Evolutionary conservation across 1,140 invertebrate genomes (phyloP).

Genomic region (Ectropis grisescens): DNA sequence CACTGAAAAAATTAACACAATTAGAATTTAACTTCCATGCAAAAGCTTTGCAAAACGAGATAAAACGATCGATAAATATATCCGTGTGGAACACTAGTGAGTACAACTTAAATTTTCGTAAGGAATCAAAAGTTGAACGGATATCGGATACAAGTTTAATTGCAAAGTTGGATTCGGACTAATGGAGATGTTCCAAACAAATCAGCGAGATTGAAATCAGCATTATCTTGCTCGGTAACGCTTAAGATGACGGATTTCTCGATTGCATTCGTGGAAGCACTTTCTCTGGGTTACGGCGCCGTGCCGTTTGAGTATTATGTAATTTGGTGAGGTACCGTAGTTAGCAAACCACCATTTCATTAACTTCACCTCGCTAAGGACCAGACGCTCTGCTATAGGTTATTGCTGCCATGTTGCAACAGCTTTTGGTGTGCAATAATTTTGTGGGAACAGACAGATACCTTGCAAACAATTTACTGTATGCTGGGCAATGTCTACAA

Average conservation of each 20-base stretch:
- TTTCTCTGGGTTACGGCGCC: slow-evolving; percentile 24
- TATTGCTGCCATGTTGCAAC: not conserved
- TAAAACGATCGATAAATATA: too few species aligned
- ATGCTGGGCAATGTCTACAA: too few species aligned
- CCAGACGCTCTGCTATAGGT: slow-evolving; percentile 4
- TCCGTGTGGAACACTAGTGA: too few species aligned
- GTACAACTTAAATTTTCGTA: too few species aligned
- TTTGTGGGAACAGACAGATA: too few species aligned
- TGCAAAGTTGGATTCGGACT: slow-evolving; percentile 3
- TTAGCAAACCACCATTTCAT: slow-evolving; percentile 16
- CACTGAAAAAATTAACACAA: too few species aligned
- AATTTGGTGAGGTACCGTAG: slow-evolving; percentile 11
- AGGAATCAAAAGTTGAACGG: too few species aligned
- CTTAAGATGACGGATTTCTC: slow-evolving; percentile 33
- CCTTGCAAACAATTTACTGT: too few species aligned
- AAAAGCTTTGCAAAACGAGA: too few species aligned
- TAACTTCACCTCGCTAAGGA: slow-evolving; percentile 13
- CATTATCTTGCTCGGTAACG: slow-evolving; percentile 11
- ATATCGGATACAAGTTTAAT: too few species aligned
- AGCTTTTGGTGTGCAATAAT: too few species aligned
- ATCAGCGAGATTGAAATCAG: slow-evolving; percentile 27
- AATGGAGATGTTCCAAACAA: slow-evolving; percentile 9
- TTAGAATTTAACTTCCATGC: too few species aligned
- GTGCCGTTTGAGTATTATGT: slow-evolving; percentile 8
- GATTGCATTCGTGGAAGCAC: slow-evolving; percentile 28